Base-by-base conservation (phyloP, 2,113 vertebrate species). In the Lophius piscatorius region DNA sequence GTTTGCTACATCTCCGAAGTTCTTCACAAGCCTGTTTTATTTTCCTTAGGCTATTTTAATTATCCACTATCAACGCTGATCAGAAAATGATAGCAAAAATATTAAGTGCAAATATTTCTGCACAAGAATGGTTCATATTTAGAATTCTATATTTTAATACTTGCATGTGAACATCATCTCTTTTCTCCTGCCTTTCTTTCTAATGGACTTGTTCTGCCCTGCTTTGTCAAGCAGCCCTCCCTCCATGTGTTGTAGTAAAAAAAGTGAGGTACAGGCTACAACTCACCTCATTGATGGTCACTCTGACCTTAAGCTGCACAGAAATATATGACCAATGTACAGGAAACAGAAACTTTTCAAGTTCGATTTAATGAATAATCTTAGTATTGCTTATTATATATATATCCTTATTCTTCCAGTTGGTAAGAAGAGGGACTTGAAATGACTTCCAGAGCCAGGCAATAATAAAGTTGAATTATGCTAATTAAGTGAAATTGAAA, bases 401-500 rank as follows among this genome's bases (percentile, higher is more conserved):
- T 36, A 55, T 39, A 54, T 71, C 44, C 21, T 71, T 40, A 26
- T 33, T 74, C 71, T 60, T 47, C 36, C 42, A 56, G 49, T 39
- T 51, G 46, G 48, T 70, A 44, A 62, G 64, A 82, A 68, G 28
- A 65, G 64, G 54, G 77, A 61, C 64, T 81, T 54, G 68, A 49
- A 63, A 59, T 63, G 29, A 48, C 70, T 76, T 75, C 62, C 66
- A 61, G 47, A 76, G 67, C 33, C 40, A 66, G 46, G 64, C 75
- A 84, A 75, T 85, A 78, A 83, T 80, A 64, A 63, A 78, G 74
- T 78, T 87, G 81, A 85, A 86, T 87, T 90, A 91, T 89, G 90
- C 88, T 90, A 91, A 90, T 91, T 73, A 80, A 74, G 60, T 85
- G 71, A 71, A 74, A 90, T 87, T 89, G 88, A 92, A 87, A 85